Conservation (phyloP, 1,140 invertebrate genomes). For the Scaptomyza montana region DNA sequence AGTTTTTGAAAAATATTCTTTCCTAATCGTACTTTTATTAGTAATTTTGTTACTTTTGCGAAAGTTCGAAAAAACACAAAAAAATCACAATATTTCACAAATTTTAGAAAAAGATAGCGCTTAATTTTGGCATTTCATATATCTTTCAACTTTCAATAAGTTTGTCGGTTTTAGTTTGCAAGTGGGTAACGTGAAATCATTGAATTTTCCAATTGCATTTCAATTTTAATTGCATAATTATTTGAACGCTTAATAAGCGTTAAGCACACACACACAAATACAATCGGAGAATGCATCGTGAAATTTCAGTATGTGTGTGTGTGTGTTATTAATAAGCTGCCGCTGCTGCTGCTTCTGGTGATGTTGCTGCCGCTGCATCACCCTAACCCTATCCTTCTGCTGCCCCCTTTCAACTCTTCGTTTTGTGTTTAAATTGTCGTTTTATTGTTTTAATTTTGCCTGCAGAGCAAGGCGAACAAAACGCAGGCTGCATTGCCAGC, state of each 20-base stretch:
- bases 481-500: slow-evolving; percentile 18
- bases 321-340: slow-evolving; percentile 36
- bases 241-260: slow-evolving; percentile 66
- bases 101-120: too few species aligned
- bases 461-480: slow-evolving; percentile 54
- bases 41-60: too few species aligned
- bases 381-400: neutral
- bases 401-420: neutral
- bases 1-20: too few species aligned
- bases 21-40: too few species aligned
- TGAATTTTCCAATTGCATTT: neutral
- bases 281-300: slow-evolving; percentile 22
- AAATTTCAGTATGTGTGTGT: slow-evolving; percentile 59
- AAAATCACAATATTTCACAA: too few species aligned
- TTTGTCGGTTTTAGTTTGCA: neutral
- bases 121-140: too few species aligned
- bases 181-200: slow-evolving; percentile 22
- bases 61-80: too few species aligned
- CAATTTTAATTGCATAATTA: slow-evolving; percentile 20
- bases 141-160: neutral
- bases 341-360: slow-evolving; percentile 10
- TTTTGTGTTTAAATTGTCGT: slow-evolving; percentile 66
- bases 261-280: slow-evolving; percentile 10
- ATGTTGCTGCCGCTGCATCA: neutral
- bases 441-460: slow-evolving; percentile 72